Evolutionary conservation across 2,113 vertebrate species (phyloP).

Genomic region (Solenodon paradoxus): DNA sequence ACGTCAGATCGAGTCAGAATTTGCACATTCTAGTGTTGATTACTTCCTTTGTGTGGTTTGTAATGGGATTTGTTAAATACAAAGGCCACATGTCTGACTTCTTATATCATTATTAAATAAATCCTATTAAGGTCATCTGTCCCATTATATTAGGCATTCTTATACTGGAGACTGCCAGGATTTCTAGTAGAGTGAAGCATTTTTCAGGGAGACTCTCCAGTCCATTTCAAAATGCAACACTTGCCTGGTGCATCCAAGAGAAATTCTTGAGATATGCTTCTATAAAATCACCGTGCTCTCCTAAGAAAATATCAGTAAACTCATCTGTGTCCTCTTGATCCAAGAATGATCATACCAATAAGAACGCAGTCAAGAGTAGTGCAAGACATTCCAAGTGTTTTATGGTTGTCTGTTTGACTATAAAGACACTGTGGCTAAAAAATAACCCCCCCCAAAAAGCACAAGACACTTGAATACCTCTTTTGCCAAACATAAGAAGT

Average conservation of each 20-base stretch:
- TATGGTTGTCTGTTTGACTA: not conserved
- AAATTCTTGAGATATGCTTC: not conserved
- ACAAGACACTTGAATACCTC: constrained; percentile 12
- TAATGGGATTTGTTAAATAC: constrained; percentile 45
- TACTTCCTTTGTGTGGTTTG: constrained; percentile 28
- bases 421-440: not conserved
- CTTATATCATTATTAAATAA: constrained; percentile 37
- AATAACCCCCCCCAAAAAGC: not conserved
- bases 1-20: constrained; percentile 5
- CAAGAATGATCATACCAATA: not conserved
- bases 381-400: not conserved
- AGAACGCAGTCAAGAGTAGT: not conserved
- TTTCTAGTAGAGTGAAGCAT: not conserved
- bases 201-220: not conserved
- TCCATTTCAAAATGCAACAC: not conserved
- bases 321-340: not conserved
- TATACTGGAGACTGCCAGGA: not conserved
- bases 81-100: constrained; percentile 13
- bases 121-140: constrained; percentile 1
- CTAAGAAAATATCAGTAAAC: not conserved
- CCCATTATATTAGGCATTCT: not conserved
- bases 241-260: not conserved
- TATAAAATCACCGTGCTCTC: not conserved
- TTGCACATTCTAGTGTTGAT: constrained; percentile 20
- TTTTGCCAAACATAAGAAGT: not conserved